Percentiles rank a stretch among this genome's conserved stretches.
Evolutionary conservation across 2,797 vertebrate species (phyloP).

Genomic region (Apodemus agrarius): DNA sequence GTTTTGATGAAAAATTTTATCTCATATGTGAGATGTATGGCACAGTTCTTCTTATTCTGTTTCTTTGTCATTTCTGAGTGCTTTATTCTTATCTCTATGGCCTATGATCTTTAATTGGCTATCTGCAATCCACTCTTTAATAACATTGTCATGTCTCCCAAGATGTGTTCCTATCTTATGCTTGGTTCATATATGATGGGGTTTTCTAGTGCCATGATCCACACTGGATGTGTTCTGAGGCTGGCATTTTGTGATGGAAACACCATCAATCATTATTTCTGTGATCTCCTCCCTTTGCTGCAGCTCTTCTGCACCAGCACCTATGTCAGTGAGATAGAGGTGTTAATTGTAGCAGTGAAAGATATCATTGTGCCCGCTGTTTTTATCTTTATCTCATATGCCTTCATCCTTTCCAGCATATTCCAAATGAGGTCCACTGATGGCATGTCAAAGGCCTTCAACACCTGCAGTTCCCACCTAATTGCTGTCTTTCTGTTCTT

Average conservation of each 20-base stretch:
- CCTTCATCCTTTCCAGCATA: neutral
- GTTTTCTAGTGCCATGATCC: neutral
- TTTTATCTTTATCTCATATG: neutral
- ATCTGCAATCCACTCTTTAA: neutral
- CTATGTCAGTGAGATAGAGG: neutral
- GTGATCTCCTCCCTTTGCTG: neutral
- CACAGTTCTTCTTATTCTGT: neutral
- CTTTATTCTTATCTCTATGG: neutral
- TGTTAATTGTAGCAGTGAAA: neutral
- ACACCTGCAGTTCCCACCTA: neutral
- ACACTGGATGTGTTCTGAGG: neutral
- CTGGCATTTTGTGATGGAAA: neutral
- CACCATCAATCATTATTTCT: neutral
- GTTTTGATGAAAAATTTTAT: conserved; percentile 58
- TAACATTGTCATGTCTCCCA: neutral
- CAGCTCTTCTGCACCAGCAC: neutral
- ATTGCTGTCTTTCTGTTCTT: neutral
- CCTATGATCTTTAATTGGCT: neutral
- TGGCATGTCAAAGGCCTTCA: neutral
- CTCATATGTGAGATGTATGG: conserved; percentile 65
- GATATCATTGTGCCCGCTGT: neutral
- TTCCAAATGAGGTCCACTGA: neutral
- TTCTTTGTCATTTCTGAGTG: neutral
- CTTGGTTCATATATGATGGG: neutral
- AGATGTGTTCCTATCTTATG: neutral